Conservation (phyloP, 1,140 invertebrate species). For the Diorhabda sublineata region DNA sequence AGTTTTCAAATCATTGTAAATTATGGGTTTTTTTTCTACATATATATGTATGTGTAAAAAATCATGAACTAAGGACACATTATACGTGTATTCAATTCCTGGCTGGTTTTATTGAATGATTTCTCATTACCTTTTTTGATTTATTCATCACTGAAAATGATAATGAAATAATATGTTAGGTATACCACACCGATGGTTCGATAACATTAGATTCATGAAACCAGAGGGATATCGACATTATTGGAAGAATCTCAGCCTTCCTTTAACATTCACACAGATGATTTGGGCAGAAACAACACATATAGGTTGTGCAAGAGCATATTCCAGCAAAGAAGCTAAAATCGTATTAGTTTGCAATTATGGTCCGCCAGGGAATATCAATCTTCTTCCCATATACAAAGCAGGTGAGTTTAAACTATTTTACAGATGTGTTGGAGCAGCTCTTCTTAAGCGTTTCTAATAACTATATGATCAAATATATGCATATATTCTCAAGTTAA, state of each 20-base stretch:
- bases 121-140: no score
- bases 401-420: neutral
- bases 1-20: no score
- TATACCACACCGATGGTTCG: neutral
- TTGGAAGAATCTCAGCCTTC: neutral
- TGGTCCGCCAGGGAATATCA: conserved; percentile 23
- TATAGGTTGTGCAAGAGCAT: conserved; percentile 22
- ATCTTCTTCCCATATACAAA: conserved; percentile 12
- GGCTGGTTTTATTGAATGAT: no score
- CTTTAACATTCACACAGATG: conserved; percentile 16
- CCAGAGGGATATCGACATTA: neutral
- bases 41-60: no score
- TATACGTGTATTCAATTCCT: no score
- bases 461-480: no score
- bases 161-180: neutral
- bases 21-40: no score
- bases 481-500: no score
- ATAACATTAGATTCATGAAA: neutral
- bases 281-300: conserved; percentile 24
- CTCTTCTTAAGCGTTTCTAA: no score
- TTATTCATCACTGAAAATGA: no score
- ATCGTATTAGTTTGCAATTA: conserved; percentile 24
- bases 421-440: no score
- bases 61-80: no score
- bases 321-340: neutral